Base-by-base conservation (phyloP, 2,888 invertebrate genomes). In the Sphaerophoria rueppellii region DNA sequence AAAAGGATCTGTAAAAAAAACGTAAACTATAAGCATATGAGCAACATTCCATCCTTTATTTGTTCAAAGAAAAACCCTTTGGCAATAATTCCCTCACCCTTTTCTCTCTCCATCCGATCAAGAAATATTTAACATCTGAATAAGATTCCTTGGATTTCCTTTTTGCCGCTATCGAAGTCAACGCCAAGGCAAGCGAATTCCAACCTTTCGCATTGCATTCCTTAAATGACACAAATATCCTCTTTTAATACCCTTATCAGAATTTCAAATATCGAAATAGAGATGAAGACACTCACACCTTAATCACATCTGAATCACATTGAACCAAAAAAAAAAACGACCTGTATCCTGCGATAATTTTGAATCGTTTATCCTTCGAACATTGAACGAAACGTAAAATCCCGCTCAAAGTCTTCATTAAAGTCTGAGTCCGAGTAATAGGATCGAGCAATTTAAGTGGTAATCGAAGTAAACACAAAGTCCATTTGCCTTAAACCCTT, bases 231-330 rank as follows among this genome's bases (percentile, higher is more conserved):
- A 82, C 57, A 70, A 78, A 79, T 78, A 74, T 78, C 82, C 73
- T 82, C 65, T 24, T 24, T 24, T 79, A 74, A 82, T 79, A 74
- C 74, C 78, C 82, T 82, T 82, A 82, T 82, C 82, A 78, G 78
- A 73, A 78, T 82, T 82, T 82, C 82, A 82, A 74, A 82, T 82
- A 71, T 78, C 63, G 61, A 50, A 73, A 69, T 40, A 40, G 67
- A 54, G 52, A 40, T 50, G 34, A 24, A 14, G 40, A 58, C 40
- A 74, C 60, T 58, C 72, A 58, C 61, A 57, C 40, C 50, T 16
- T 11, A 63, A 14, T 43, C 12, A 52, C 35, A 40, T 40, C 40
- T 7, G 40, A 9, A 40, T 6, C 40, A 4, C 24, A 2, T 24
- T 24, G 24, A n/a, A n/a, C n/a, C 24, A 24, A 24, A 24, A 14